Evolutionary conservation across 2,888 invertebrate species (phyloP), one percentile per base, ranked within the genome.

Genomic region (Hyles lineata): DNA sequence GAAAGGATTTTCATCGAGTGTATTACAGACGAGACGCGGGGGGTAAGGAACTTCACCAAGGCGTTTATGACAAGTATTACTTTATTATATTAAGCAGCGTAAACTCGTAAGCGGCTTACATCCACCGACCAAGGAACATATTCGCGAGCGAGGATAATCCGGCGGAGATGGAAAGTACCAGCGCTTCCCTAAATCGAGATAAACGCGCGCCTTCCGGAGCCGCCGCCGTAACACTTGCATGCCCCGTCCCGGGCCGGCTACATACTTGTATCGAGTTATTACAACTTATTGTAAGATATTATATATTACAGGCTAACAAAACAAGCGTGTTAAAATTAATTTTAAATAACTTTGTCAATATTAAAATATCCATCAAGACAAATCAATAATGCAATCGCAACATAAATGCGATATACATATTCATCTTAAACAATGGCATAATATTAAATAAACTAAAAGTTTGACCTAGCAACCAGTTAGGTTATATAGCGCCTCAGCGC

Each of bases 121-220:
- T 11, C 8, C 55, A 50, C 29, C 58, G 35, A 35, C 67, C 67
- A 21, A 50, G 67, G 15, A 70, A 70, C 70, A 59, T 58, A 70
- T 59, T 59, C 32, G 29, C 58, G 58, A 58, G 25, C 43, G 23
- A 21, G 73, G 72, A 74, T 69, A 75, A 81, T 73, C 73, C 78
- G 74, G 71, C 82, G 78, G 78, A 81, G 77, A 80, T 77, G 79
- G 74, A 76, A 72, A 78, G 70, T 71, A 73, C 71, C 73, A 59
- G 70, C 63, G 70, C 63, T 63, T 70, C 59, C 63, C 77, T 71
- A 76, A 70, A 74, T 75, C 75, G 75, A 75, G 77, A 77, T 76
- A 75, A 76, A 76, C 75, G 77, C 58, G 74, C 70, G 72, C 75
- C 77, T 78, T 78, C 80, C 79, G 75, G 74, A 79, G 73, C 73